phyloP scores from a whole-genome alignment of 1,140 invertebrate species.

The Episyrphus balteatus region DNA sequence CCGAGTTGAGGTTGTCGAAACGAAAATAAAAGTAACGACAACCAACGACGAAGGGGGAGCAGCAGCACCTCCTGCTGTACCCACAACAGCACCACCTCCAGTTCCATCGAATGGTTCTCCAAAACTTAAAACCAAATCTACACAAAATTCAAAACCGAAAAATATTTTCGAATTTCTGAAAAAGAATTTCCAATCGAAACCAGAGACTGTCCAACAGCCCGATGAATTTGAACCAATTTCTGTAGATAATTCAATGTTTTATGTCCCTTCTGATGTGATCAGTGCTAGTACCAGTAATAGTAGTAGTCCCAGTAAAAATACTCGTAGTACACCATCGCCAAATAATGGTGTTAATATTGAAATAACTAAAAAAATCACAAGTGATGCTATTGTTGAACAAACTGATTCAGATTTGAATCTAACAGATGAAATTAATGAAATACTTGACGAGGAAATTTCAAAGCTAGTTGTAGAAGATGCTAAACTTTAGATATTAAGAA shows the following conservation, averaged over 20 bases:
- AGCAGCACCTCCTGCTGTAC: conserved; percentile 12
- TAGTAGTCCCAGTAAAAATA: neutral
- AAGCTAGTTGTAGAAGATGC: conserved; percentile 15
- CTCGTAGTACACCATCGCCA: neutral
- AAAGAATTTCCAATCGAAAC: conserved; percentile 17
- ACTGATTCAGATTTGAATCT: conserved; percentile 22
- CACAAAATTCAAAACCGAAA: conserved; percentile 26
- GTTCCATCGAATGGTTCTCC: neutral
- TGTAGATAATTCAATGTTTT: conserved; percentile 32
- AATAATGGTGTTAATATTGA: conserved; percentile 21
- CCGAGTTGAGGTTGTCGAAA: conserved; percentile 26
- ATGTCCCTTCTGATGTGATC: conserved; percentile 14
- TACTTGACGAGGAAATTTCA: conserved; percentile 31
- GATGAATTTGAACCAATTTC: neutral
- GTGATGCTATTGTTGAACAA: conserved; percentile 28
- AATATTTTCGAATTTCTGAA: conserved; percentile 34
- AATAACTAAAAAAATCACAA: conserved; percentile 26
- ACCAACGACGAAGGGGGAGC: conserved; percentile 1
- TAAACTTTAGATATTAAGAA: too few relatives aligned
- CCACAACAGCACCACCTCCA: conserved; percentile 3
- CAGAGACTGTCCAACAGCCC: neutral
- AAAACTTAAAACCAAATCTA: conserved; percentile 6
- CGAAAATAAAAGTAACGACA: conserved; percentile 28
- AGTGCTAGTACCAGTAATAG: neutral
- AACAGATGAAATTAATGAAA: conserved; percentile 29